Percentiles rank a stretch among this genome's conserved stretches.
These are phyloP conservation scores for Sinopyrophorus schimmeli DNA, from an alignment of 2,888 invertebrate species.

Conservation along the genomic window DNA sequence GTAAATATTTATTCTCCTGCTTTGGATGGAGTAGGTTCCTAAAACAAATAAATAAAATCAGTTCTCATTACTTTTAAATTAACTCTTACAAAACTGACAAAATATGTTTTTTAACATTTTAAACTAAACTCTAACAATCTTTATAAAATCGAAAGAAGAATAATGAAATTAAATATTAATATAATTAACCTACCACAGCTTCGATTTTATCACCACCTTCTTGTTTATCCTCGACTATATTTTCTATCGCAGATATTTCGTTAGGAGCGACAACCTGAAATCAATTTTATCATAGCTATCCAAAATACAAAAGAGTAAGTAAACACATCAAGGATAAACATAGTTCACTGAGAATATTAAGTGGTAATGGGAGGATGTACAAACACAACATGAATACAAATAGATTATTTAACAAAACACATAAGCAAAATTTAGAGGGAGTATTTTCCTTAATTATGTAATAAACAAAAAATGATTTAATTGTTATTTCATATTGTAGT, in stretches of 20 bases:
- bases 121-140: too few relatives aligned
- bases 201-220: conserved; percentile 34
- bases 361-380: conserved; percentile 18
- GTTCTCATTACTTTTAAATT: not conserved
- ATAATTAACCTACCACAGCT: conserved; percentile 30
- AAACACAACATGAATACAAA: conserved; percentile 25
- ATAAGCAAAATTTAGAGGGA: conserved; percentile 8
- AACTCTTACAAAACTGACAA: too few relatives aligned
- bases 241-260: conserved; percentile 35
- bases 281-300: conserved; percentile 1
- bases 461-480: not conserved
- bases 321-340: conserved; percentile 22
- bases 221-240: conserved; percentile 37
- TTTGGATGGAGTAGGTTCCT: conserved; percentile 43
- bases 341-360: conserved; percentile 20
- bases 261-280: conserved; percentile 36
- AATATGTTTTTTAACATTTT: too few relatives aligned
- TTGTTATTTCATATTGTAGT: conserved; percentile 2
- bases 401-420: conserved; percentile 17
- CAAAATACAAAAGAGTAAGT: conserved; percentile 5
- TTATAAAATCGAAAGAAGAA: too few relatives aligned
- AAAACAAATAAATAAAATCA: conserved; percentile 35
- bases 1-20: conserved; percentile 48
- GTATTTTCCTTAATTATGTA: too few relatives aligned
- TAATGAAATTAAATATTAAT: conserved; percentile 4